phyloP scores from a whole-genome alignment of 1,140 invertebrate genomes.

The Trissolcus basalis region DNA sequence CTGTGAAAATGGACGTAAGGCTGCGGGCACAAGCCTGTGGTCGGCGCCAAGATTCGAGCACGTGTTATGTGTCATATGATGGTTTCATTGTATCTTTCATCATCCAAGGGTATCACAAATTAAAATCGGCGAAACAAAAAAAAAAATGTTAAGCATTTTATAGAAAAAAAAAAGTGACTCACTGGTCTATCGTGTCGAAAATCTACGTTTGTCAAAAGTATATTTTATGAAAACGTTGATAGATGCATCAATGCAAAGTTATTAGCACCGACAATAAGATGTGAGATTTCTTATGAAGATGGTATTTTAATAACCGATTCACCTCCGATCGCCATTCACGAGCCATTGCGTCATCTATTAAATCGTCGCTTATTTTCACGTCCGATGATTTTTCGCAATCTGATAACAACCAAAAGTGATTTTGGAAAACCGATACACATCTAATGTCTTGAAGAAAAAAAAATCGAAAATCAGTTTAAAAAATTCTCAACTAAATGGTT shows the following conservation, averaged over 20 bases:
- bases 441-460: no score
- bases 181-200: slow-evolving; percentile 29
- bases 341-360: slow-evolving; percentile 21
- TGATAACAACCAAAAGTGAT: no score
- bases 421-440: no score
- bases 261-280: slow-evolving; percentile 19
- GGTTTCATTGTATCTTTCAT: slow-evolving; percentile 38
- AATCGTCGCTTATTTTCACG: slow-evolving; percentile 1
- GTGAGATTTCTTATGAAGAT: slow-evolving; percentile 25
- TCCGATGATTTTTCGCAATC: slow-evolving; percentile 1
- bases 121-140: slow-evolving; percentile 32
- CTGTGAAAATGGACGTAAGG: slow-evolving; percentile 51
- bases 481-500: no score
- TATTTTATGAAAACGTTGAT: slow-evolving; percentile 26
- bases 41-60: slow-evolving; percentile 40
- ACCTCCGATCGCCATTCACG: slow-evolving; percentile 12
- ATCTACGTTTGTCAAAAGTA: slow-evolving; percentile 40
- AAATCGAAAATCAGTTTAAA: no score
- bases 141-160: slow-evolving; percentile 28
- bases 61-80: slow-evolving; percentile 42
- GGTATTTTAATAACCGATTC: slow-evolving; percentile 32
- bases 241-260: slow-evolving; percentile 41
- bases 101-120: slow-evolving; percentile 42
- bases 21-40: slow-evolving; percentile 31
- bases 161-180: slow-evolving; percentile 27